Conservation (phyloP, 1,140 invertebrate genomes). For the Muscidifurax raptorellus region DNA sequence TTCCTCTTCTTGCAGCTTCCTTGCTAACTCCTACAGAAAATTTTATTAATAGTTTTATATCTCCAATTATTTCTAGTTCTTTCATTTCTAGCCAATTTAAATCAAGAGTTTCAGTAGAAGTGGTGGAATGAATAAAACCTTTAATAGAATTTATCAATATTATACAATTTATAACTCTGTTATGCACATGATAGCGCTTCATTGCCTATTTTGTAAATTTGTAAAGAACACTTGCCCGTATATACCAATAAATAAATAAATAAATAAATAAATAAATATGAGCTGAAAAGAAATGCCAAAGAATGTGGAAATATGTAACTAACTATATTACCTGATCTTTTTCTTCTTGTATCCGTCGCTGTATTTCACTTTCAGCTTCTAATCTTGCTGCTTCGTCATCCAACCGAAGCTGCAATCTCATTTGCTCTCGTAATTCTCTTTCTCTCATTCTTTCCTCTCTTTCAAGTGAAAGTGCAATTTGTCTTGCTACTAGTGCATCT, state of each 20-base stretch:
- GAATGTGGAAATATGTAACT: background rate
- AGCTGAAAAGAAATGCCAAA: background rate
- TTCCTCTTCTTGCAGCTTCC: slow-evolving; percentile 81
- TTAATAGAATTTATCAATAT: background rate
- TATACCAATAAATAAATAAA: too few species aligned
- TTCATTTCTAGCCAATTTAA: too few species aligned
- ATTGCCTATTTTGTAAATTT: too few species aligned
- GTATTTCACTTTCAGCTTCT: slow-evolving; percentile 68
- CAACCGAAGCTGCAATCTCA: slow-evolving; percentile 70
- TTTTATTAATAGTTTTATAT: background rate
- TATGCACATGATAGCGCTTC: too few species aligned
- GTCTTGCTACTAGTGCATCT: slow-evolving; percentile 81
- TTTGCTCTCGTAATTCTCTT: slow-evolving; percentile 75
- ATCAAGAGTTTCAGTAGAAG: too few species aligned
- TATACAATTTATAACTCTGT: too few species aligned
- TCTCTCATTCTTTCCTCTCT: slow-evolving; percentile 78
- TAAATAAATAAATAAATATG: too few species aligned
- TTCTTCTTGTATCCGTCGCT: slow-evolving; percentile 77
- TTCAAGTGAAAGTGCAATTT: slow-evolving; percentile 80
- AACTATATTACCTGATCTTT: slow-evolving; percentile 78
- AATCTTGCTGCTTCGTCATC: slow-evolving; percentile 73
- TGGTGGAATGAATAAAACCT: background rate
- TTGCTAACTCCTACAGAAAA: slow-evolving; percentile 80
- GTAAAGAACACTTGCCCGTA: too few species aligned
- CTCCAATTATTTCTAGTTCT: too few species aligned